Evolutionary conservation across 2,888 invertebrate species (phyloP).

Genomic region (Protonemura montana): DNA sequence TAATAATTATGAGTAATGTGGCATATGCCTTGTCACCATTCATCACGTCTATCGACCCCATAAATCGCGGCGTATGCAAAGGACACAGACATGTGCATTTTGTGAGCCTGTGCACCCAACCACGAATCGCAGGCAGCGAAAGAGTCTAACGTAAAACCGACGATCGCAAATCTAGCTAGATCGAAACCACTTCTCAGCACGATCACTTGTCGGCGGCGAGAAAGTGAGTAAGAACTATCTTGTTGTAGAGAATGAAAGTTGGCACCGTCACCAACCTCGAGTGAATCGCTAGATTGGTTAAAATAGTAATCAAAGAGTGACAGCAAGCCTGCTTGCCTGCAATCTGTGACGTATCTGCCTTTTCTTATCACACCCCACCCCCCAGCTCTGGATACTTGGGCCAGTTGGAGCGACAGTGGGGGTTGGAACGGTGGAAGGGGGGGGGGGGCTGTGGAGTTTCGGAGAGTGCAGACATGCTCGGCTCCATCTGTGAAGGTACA

Average conservation of each 20-base stretch:
- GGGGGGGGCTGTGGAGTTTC: neutral
- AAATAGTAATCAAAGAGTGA: neutral
- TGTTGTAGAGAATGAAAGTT: neutral
- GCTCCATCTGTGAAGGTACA: neutral
- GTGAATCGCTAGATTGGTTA: neutral
- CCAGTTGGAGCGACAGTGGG: neutral
- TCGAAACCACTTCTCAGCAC: too few relatives aligned
- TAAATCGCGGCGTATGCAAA: neutral
- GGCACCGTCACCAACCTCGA: neutral
- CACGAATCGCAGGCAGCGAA: too few relatives aligned
- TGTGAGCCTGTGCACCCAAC: neutral
- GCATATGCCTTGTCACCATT: conserved; percentile 29
- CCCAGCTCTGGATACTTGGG: neutral
- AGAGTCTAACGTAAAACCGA: too few relatives aligned
- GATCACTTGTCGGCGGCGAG: too few relatives aligned
- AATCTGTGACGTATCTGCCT: neutral
- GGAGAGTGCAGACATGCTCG: neutral
- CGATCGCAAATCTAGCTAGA: too few relatives aligned
- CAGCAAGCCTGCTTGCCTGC: neutral
- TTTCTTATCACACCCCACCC: conserved; percentile 1
- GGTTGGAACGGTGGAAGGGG: neutral
- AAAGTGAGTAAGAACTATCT: neutral
- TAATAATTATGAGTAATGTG: conserved; percentile 32
- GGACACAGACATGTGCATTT: neutral
- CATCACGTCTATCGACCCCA: conserved; percentile 16